A percentile compares a stretch with the other conserved stretches of the same genome.
Evolutionary conservation across 2,797 vertebrate genomes (phyloP).

Genomic region (Ambastaia sidthimunki): DNA sequence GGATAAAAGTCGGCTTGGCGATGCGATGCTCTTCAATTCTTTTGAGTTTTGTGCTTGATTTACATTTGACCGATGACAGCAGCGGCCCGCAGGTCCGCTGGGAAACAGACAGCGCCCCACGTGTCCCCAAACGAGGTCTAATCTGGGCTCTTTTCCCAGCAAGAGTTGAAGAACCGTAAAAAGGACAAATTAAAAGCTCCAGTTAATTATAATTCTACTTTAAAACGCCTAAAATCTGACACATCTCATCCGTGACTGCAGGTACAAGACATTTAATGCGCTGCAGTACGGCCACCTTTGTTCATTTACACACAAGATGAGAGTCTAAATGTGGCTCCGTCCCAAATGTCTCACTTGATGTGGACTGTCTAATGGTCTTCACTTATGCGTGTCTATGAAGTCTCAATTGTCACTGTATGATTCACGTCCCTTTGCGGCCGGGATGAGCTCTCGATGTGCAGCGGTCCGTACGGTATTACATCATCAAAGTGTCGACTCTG

Average conservation of each 20-base stretch:
- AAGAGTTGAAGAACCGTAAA: conserved; percentile 1
- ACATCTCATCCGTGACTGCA: neutral
- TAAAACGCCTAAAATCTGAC: neutral
- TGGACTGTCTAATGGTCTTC: neutral
- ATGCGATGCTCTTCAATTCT: neutral
- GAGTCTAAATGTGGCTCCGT: neutral
- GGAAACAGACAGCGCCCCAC: conserved; percentile 17
- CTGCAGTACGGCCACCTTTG: neutral
- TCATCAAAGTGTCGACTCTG: neutral
- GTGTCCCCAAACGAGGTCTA: conserved; percentile 13
- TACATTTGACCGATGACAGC: conserved; percentile 39
- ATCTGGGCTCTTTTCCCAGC: conserved; percentile 26
- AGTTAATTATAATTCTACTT: neutral
- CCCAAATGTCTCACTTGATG: neutral
- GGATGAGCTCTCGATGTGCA: neutral
- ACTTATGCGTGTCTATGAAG: neutral
- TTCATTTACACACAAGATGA: neutral
- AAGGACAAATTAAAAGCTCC: neutral
- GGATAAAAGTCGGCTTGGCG: neutral
- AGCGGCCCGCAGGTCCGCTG: conserved; percentile 28
- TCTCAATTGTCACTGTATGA: neutral
- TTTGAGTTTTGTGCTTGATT: conserved; percentile 18
- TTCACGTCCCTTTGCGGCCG: neutral
- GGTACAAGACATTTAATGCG: neutral
- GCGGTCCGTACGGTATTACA: neutral